Conservation (phyloP, 2,797 vertebrate genomes). For the Erpetoichthys calabaricus region DNA sequence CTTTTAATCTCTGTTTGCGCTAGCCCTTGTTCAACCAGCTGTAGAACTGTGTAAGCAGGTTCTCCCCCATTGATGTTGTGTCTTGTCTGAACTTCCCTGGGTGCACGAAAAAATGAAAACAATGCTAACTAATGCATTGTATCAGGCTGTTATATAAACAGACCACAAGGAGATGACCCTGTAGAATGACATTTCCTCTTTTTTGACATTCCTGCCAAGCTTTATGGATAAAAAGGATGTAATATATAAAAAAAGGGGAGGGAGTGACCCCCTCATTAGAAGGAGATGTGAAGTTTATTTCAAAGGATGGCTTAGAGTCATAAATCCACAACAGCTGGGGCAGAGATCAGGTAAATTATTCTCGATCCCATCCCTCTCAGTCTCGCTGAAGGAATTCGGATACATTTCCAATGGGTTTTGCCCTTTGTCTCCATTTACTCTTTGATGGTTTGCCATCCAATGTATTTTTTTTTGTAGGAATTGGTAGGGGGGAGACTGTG, state of each 20-base stretch:
- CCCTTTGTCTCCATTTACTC: conserved; percentile 15
- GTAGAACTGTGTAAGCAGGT: conserved; percentile 1
- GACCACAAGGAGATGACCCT: background rate
- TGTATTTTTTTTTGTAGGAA: conserved; percentile 2
- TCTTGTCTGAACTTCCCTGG: background rate
- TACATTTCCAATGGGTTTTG: conserved; percentile 11
- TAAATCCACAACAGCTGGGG: conserved; percentile 14
- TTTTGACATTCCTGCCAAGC: background rate
- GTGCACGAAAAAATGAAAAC: background rate
- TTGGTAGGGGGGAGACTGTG: too few species aligned
- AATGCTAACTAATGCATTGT: conserved; percentile 2
- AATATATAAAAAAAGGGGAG: background rate
- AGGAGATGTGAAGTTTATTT: background rate
- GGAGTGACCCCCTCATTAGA: background rate
- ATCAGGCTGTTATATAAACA: background rate
- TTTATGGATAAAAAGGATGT: too few species aligned
- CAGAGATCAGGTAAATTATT: conserved; percentile 31
- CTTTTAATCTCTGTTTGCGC: background rate
- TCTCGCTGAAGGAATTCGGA: conserved; percentile 23
- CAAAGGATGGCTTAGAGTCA: conserved; percentile 14
- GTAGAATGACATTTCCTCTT: background rate
- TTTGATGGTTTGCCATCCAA: conserved; percentile 2
- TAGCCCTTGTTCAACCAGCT: background rate
- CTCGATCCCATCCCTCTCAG: conserved; percentile 22
- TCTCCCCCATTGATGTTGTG: background rate